Evolutionary conservation across 1,140 invertebrate genomes (phyloP).

Genomic region (Ladona fulva): DNA sequence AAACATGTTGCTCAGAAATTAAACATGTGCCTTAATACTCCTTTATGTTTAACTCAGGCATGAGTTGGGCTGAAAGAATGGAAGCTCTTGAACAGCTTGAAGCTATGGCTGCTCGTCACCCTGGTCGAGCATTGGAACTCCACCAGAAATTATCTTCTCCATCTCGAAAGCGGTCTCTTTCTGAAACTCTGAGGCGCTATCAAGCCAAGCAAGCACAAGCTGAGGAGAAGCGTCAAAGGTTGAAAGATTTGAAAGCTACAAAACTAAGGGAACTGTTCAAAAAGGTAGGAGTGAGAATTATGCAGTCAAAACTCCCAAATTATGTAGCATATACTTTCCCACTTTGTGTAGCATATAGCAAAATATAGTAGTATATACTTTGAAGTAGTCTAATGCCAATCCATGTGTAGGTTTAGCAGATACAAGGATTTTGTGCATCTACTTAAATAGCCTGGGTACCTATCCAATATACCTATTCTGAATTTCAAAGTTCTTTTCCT

Average conservation of each 20-base stretch:
- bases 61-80: not conserved
- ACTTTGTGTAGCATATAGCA: too few species aligned
- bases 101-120: slow-evolving; percentile 69
- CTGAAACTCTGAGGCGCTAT: slow-evolving; percentile 68
- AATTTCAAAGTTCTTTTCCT: too few species aligned
- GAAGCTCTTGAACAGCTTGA: slow-evolving; percentile 54
- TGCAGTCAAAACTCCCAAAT: too few species aligned
- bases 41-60: not conserved
- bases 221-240: slow-evolving; percentile 62
- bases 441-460: too few species aligned
- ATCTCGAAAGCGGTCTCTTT: slow-evolving; percentile 67
- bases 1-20: too few species aligned
- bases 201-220: slow-evolving; percentile 83
- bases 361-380: too few species aligned
- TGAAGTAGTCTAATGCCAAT: too few species aligned
- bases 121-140: slow-evolving; percentile 78
- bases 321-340: too few species aligned
- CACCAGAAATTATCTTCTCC: slow-evolving; percentile 91
- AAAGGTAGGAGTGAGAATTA: slow-evolving; percentile 43
- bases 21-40: too few species aligned
- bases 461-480: too few species aligned
- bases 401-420: too few species aligned
- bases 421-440: too few species aligned
- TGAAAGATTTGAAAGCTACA: slow-evolving; percentile 74
- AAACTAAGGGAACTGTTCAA: slow-evolving; percentile 77